Evolutionary conservation across 30 jellyfish, hydroid and myxozoan genomes (phyloP), one percentile per base, ranked within the genome.

Genomic region (Chrysaora quinquecirrha): DNA sequence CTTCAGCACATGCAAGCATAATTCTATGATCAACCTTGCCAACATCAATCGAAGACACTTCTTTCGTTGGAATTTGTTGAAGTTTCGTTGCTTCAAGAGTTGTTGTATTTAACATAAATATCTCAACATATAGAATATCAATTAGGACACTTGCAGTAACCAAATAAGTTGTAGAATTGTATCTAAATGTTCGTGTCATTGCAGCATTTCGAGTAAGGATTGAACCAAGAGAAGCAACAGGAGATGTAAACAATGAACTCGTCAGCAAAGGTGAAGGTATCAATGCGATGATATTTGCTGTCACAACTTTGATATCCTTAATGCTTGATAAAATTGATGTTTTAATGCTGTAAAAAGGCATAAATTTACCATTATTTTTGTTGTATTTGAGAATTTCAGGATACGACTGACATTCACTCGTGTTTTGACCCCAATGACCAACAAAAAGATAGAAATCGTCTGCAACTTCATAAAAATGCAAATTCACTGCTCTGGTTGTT

Each of bases 1-100:
- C 75, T 33, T 84, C 83, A 2, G 95, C 95, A 3, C 61, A 73
- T 21, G 71, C 87, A 33, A 84, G 76, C 83, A 84, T 46, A 34
- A 30, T 30, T 56, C 43, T 38, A 22, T 75, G 69, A 25, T 84
- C 72, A 12, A 84, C 62, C 69, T 30, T 10, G 2, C 87, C 95
- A 28, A 84, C 78, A 20, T 84, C 95, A 20, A 84, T 21, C 0
- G 74, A 71, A 7, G 61, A 24, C 1, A 84, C 87, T 12, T 60
- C 87, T 46, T 70, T 19, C 23, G 87, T 61, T 27, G 74, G 24
- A 35, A 84, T 84, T 32, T 29, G 74, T 31, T 84, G 95, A 12
- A 84, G 1, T 30, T 66, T 61, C 35, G 46, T 28, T 1, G 83
- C 82, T 10, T 58, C 87, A 48, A 71, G 33, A 4, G 83, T 60